Evolutionary conservation across 2,113 vertebrate species (phyloP), one percentile per base, ranked within the genome.

Genomic region (Electrona antarctica): DNA sequence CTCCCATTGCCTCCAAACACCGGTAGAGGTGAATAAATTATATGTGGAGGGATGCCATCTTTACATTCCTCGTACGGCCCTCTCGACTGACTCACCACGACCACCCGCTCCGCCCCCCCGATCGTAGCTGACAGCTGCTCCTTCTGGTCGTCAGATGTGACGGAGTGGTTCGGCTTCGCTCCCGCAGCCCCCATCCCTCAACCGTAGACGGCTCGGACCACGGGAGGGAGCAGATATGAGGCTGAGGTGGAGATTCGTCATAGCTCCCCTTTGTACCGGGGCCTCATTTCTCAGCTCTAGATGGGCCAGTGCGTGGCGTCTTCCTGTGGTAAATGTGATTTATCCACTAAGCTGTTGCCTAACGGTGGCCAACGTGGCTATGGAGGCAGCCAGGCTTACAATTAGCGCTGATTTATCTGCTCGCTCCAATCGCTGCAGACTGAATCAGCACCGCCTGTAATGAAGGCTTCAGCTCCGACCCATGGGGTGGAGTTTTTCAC

Each of bases 311-410:
- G 72, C 55, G 73, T 59, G 76, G 78, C 73, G 69, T 84, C 74
- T 80, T 73, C 77, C 67, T 56, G 81, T 56, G 78, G 80, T 85
- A 79, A 87, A 89, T 74, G 82, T 90, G 87, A 89, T 90, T 88
- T 87, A 87, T 90, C 78, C 78, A 55, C 61, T 67, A 54, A 79
- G 77, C 78, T 57, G 73, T 79, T 80, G 73, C 78, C 69, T 67
- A 72, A 51, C 71, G 71, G 71, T 79, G 77, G 78, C 71, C 64
- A 66, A 60, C 55, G 58, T 74, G 64, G 73, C 76, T 69, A 67
- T 21, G 58, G 67, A 52, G 83, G 67, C 78, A 63, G 74, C 76
- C 80, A 69, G 69, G 69, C 77, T 77, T 58, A 78, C 83, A 86
- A 84, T 86, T 88, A 85, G 67, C 50, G 13, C 80, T 65, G 76